Evolutionary conservation across 2,888 invertebrate genomes (phyloP), one percentile per base, ranked within the genome.

Genomic region (Anthrax anthrax): DNA sequence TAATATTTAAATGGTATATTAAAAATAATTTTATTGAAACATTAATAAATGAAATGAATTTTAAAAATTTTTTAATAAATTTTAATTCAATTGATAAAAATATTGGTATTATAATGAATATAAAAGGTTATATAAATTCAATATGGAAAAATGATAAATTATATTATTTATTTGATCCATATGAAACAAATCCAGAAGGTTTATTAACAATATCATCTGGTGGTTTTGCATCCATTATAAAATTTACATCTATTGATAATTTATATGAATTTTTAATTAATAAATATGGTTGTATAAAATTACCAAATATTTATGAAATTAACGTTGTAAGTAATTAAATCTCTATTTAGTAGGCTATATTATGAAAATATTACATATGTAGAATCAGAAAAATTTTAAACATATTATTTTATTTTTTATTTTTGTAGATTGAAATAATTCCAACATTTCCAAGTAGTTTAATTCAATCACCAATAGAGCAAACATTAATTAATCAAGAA

Each of bases 81-180:
- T 2, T 54, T 2, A 47, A 48, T 14, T 40, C 46, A 2, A 48
- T 51, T 19, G 50, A 52, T n/a, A 9, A 10, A 1, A 53, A 52
- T 18, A 13, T 18, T 3, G 55, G 58, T 37, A 70, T 69, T 2
- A 55, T 73, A 16, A 41, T 73, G 4, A 58, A 59, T 32, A 50
- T 60, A 6, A 67, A 68, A 53, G 60, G 65, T 50, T 51, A 53
- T 44, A 12, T 43, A 52, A 62, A 70, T 2, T 69, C 68, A 0
- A 56, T 73, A 6, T 74, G 71, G 71, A 68, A 62, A 47, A 37
- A 37, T 36, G 60, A 58, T 0, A 58, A 60, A 2, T 55, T 61
- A 4, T 71, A 63, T 44, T 73, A 68, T 53, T 61, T 69, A 52
- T 73, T 70, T 50, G 71, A 72, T 54, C 63, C 71, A 1, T 62